Conservation (phyloP, 2,888 invertebrate species). For the Bombyx huttoni region DNA sequence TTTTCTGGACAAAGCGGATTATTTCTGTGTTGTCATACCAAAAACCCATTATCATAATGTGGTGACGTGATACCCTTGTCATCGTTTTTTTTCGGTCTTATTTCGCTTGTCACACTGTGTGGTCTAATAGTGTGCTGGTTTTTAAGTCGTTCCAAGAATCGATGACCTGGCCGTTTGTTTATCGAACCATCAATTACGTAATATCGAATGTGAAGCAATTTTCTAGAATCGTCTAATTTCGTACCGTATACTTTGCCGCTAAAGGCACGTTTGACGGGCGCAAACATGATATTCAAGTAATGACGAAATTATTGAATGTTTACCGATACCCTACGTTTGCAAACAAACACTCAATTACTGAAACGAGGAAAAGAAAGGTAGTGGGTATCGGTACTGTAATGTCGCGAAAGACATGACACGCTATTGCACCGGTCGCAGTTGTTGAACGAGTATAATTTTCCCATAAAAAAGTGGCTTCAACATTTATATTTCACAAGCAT, state of each 20-base stretch:
- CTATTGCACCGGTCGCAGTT: constrained; percentile 45
- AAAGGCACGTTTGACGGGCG: constrained; percentile 12
- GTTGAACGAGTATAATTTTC: constrained; percentile 60
- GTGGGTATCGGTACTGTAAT: constrained; percentile 34
- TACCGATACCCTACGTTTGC: constrained; percentile 44
- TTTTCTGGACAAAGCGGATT: constrained; percentile 65
- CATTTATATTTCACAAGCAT: constrained; percentile 58
- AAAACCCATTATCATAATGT: constrained; percentile 59
- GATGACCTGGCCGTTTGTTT: constrained; percentile 15
- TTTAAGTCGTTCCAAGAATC: constrained; percentile 20
- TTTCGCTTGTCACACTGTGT: constrained; percentile 38
- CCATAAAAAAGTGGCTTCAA: constrained; percentile 51
- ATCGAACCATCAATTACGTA: constrained; percentile 19
- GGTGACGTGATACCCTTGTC: constrained; percentile 53
- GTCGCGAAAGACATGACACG: constrained; percentile 38
- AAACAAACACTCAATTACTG: constrained; percentile 57
- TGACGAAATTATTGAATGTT: constrained; percentile 46
- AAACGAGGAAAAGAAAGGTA: constrained; percentile 43
- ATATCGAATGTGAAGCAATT: constrained; percentile 23
- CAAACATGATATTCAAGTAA: constrained; percentile 28
- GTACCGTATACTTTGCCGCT: constrained; percentile 5
- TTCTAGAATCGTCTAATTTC: constrained; percentile 7
- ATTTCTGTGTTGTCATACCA: constrained; percentile 61
- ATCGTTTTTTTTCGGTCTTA: constrained; percentile 19
- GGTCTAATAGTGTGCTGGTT: constrained; percentile 35